These are phyloP conservation scores for Macheiramphus alcinus DNA, from an alignment of 2,113 vertebrate genomes.

Conservation along the genomic window DNA sequence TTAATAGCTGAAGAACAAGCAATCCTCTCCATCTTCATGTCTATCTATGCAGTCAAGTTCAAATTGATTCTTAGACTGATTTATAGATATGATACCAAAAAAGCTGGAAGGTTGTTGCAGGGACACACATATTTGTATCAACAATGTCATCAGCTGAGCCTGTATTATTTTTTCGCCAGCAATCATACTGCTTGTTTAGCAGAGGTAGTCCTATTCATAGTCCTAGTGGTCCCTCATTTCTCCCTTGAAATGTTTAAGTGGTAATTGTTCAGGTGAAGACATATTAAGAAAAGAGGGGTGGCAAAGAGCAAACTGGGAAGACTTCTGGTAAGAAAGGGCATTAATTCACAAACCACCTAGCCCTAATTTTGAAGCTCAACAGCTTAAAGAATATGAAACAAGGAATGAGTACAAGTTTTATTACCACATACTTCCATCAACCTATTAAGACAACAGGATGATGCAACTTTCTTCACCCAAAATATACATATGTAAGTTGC, in stretches of 20 bases:
- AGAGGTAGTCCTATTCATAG: not conserved
- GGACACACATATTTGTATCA: slow-evolving; percentile 29
- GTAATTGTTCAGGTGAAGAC: not conserved
- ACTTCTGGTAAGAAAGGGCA: not conserved
- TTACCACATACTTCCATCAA: not conserved
- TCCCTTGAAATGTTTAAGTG: slow-evolving; percentile 7
- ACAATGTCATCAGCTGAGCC: slow-evolving; percentile 3
- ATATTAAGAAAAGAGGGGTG: not conserved
- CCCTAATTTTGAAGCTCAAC: not conserved
- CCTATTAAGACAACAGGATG: not conserved
- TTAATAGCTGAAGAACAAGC: slow-evolving; percentile 31
- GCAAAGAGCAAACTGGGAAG: not conserved
- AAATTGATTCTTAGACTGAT: slow-evolving; percentile 53
- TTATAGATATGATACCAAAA: slow-evolving; percentile 44
- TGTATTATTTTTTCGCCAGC: not conserved
- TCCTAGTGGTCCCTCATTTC: not conserved
- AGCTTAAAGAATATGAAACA: not conserved
- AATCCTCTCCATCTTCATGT: slow-evolving; percentile 35
- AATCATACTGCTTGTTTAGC: not conserved
- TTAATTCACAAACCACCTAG: not conserved
- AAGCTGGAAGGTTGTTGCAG: slow-evolving; percentile 14
- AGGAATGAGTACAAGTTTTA: not conserved
- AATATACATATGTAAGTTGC: not conserved
- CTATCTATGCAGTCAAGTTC: slow-evolving; percentile 48
- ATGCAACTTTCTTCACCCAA: not conserved